Conservation (phyloP, 2,113 vertebrate genomes). For the Saguinus midas region DNA sequence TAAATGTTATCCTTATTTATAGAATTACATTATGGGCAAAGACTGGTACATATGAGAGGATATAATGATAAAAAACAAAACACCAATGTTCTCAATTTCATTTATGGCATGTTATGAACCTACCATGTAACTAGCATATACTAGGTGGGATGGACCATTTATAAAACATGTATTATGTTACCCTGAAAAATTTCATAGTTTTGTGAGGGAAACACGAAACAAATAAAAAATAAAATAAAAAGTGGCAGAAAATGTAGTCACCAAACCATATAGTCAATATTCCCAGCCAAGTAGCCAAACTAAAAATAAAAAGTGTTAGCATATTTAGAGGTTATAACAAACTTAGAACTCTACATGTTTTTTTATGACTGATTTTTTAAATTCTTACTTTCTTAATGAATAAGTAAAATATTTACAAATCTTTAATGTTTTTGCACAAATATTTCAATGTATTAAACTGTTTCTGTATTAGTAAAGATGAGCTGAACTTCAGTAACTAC, state of each 20-base stretch:
- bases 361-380: background rate
- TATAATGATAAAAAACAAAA: background rate
- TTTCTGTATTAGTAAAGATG: background rate
- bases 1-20: background rate
- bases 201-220: background rate
- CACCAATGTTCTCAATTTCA: background rate
- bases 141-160: background rate
- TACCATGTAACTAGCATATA: background rate
- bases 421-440: slow-evolving; percentile 27
- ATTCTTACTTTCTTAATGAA: background rate
- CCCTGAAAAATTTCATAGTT: background rate
- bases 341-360: background rate
- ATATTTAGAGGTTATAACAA: background rate
- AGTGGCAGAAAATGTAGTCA: background rate
- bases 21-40: background rate
- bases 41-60: background rate
- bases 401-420: background rate
- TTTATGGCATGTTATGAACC: background rate
- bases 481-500: background rate
- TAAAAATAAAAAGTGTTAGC: background rate
- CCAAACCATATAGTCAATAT: background rate
- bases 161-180: no score
- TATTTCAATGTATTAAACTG: background rate
- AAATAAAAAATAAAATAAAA: slow-evolving; percentile 25
- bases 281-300: background rate